Evolutionary conservation across 53 echinoderm and acorn worm species (phyloP).

Genomic region (Paracentrotus lividus): DNA sequence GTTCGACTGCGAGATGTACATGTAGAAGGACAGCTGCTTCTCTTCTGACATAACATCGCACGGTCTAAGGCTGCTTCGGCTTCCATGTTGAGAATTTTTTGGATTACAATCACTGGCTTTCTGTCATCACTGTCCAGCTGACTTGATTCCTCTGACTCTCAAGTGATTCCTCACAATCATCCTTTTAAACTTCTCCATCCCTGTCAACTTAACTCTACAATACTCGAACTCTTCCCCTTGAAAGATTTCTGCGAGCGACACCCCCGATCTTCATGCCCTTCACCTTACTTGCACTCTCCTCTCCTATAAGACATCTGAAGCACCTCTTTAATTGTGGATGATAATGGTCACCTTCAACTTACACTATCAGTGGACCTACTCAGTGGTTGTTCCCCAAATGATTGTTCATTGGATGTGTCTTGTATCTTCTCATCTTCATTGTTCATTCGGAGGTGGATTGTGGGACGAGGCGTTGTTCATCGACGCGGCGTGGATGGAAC

Average conservation of each 20-base stretch:
- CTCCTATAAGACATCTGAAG: conserved; percentile 78
- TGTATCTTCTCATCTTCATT: conserved; percentile 13
- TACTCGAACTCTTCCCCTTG: conserved; percentile 74
- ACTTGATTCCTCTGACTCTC: conserved; percentile 51
- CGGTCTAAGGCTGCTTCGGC: conserved; percentile 30
- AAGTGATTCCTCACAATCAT: conserved; percentile 75
- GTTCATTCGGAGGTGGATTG: neutral
- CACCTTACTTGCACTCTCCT: conserved; percentile 11
- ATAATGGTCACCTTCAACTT: conserved; percentile 70
- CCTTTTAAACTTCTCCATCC: conserved; percentile 69
- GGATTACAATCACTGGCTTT: neutral
- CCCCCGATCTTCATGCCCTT: conserved; percentile 67
- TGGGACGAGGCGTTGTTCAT: neutral
- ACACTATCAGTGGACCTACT: conserved; percentile 37
- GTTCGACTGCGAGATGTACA: conserved; percentile 39
- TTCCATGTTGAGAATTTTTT: conserved; percentile 35
- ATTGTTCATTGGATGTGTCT: conserved; percentile 5
- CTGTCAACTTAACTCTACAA: conserved; percentile 43
- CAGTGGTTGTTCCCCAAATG: conserved; percentile 11
- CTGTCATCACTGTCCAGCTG: conserved; percentile 52
- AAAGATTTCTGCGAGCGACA: conserved; percentile 73
- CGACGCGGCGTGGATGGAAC: conserved; percentile 29
- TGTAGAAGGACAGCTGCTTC: conserved; percentile 74
- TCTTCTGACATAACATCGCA: conserved; percentile 67
- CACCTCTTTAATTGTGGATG: conserved; percentile 87